Conservation (phyloP, 1,140 invertebrate genomes). For the Pseudomyrmex gracilis region DNA sequence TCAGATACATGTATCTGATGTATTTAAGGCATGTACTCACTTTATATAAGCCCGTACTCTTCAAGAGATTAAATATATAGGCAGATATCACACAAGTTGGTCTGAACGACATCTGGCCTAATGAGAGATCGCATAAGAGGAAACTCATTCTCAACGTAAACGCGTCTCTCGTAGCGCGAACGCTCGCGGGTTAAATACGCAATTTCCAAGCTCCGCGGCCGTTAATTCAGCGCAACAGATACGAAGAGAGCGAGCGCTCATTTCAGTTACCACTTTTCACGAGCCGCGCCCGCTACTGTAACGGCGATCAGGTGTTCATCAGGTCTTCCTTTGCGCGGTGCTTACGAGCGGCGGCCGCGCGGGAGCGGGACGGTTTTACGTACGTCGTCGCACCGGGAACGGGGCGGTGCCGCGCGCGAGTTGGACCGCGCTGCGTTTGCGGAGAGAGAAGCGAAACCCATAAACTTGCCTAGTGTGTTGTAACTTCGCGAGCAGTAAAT, state of each 20-base stretch:
- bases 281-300: conserved; percentile 56
- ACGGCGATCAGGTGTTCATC: conserved; percentile 67
- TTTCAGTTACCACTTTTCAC: conserved; percentile 72
- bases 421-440: neutral
- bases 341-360: conserved; percentile 43
- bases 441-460: conserved; percentile 70
- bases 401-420: conserved; percentile 56
- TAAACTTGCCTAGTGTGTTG: conserved; percentile 79
- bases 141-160: conserved; percentile 25
- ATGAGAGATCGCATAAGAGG: neutral
- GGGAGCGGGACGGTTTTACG: neutral
- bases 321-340: conserved; percentile 55
- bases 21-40: neutral
- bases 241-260: conserved; percentile 53
- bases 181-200: conserved; percentile 26
- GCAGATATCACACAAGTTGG: neutral
- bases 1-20: neutral
- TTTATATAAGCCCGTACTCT: no score
- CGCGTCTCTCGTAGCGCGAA: neutral
- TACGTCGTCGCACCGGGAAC: conserved; percentile 33
- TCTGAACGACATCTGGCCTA: conserved; percentile 5
- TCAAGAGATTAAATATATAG: neutral
- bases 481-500: conserved; percentile 79
- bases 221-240: conserved; percentile 68
- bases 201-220: conserved; percentile 43